Evolutionary conservation across 2,113 vertebrate genomes (phyloP), one percentile per base, ranked within the genome.

Genomic region (Gopherus flavomarginatus): DNA sequence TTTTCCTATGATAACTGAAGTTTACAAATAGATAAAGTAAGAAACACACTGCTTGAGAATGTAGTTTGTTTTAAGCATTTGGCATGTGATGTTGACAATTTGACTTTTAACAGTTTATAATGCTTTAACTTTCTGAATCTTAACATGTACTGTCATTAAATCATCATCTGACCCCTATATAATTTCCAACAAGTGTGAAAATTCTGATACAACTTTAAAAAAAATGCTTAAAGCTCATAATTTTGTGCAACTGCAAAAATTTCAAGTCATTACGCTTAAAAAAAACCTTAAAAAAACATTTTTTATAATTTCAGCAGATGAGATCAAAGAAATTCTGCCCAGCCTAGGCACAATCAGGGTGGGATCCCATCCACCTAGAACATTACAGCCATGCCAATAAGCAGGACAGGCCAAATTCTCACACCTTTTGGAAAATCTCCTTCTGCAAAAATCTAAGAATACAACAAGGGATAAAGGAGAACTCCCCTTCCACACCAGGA

Each of bases 401-500:
- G 5, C 16, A 49, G 42, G 8, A 22, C 26, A 42, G 65, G 82
- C 86, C 83, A 8, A 42, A 8, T 1, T 77, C 42, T 77, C 10
- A 9, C 22, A 21, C 4, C n/a, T 31, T 8, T 59, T 85, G 11
- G 13, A 93, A 89, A 84, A 2, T 47, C 24, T 2, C 44, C 27
- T 12, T 81, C 22, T 53, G 53, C 62, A n/a, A 0, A 12, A 9
- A 35, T 62, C 38, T 89, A 72, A 42, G 22, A 47, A 42, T 88
- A 17, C 4, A 9, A 47, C 6, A 53, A n/a, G 17, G 57, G 75
- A 83, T 3, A 7, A 7, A 38, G 16, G 14, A 81, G 85, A 53
- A 1, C 50, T 53, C 27, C 19, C 16, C 65, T 82, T 10, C 52
- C 54, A 69, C 26, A 11, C 1, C 0, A 0, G 38, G 83, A 75